Evolutionary conservation across 2,113 vertebrate species (phyloP).

Genomic region (Corythornis cristatus): DNA sequence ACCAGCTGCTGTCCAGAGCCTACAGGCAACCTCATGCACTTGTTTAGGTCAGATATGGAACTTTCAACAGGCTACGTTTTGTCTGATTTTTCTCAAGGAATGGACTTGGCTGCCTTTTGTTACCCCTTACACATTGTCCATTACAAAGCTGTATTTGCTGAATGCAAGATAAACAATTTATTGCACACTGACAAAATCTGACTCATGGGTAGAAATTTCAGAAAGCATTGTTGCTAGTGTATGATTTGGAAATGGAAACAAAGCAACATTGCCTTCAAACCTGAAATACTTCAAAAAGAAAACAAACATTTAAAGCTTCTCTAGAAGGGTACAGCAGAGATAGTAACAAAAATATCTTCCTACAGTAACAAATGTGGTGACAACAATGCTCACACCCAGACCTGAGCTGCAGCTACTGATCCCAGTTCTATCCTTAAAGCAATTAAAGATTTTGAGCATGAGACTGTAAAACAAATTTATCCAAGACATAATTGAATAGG

Average conservation of each 20-base stretch:
- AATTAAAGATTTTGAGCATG: conserved; percentile 18
- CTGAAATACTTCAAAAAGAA: neutral
- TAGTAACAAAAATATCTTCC: neutral
- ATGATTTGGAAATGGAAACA: neutral
- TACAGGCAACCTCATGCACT: neutral
- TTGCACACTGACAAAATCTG: neutral
- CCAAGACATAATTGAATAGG: neutral
- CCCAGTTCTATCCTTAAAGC: neutral
- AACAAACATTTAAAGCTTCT: neutral
- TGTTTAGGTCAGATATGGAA: neutral
- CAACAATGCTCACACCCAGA: neutral
- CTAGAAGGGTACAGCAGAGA: neutral
- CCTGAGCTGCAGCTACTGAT: neutral
- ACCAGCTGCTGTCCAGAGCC: neutral
- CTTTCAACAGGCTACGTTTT: neutral
- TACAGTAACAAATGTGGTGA: neutral
- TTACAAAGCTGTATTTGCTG: fast-evolving
- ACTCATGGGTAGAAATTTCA: neutral
- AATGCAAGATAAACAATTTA: neutral
- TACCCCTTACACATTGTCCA: neutral
- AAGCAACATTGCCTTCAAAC: neutral
- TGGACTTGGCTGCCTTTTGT: neutral
- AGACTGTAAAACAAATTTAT: conserved; percentile 24
- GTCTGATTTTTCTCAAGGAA: neutral
- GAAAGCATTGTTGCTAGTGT: neutral